A percentile compares a stretch with the other conserved stretches of the same genome.
Conservation (phyloP, 2,888 invertebrate genomes). For the Crossocerus cetratus region DNA sequence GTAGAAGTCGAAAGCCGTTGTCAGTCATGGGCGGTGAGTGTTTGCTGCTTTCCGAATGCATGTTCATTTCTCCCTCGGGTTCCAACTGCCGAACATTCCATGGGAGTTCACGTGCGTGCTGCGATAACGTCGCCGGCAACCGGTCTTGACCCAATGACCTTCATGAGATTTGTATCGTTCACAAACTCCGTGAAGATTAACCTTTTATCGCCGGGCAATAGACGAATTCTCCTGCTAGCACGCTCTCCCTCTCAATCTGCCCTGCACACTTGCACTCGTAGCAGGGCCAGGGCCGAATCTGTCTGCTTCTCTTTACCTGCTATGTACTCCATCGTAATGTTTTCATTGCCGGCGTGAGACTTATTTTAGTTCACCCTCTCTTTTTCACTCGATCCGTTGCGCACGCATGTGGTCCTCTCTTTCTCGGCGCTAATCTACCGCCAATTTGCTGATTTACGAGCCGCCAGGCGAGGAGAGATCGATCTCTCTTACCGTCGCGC, state of each 20-base stretch:
- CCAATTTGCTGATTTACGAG: no score
- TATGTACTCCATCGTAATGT: no score
- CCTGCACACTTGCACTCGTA: background rate
- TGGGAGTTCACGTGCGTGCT: conserved; percentile 31
- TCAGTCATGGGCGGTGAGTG: conserved; percentile 71
- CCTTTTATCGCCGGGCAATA: conserved; percentile 11
- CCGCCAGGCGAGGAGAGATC: no score
- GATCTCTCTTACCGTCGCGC: no score
- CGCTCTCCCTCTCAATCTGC: background rate
- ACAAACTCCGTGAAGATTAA: conserved; percentile 30
- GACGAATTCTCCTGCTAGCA: background rate
- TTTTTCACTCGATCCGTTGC: no score
- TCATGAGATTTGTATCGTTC: conserved; percentile 57
- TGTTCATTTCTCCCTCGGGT: no score
- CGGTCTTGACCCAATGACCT: conserved; percentile 73
- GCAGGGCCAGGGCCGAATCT: no score
- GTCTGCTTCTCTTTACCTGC: background rate
- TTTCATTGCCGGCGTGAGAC: no score
- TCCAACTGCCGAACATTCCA: conserved; percentile 23
- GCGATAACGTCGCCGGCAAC: conserved; percentile 60
- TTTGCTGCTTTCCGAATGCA: background rate
- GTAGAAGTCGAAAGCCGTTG: conserved; percentile 34
- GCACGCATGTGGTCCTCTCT: no score
- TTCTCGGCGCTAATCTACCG: no score
- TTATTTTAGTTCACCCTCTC: no score